Evolutionary conservation across 2,888 invertebrate genomes (phyloP).

Genomic region (Erannis defoliaria): DNA sequence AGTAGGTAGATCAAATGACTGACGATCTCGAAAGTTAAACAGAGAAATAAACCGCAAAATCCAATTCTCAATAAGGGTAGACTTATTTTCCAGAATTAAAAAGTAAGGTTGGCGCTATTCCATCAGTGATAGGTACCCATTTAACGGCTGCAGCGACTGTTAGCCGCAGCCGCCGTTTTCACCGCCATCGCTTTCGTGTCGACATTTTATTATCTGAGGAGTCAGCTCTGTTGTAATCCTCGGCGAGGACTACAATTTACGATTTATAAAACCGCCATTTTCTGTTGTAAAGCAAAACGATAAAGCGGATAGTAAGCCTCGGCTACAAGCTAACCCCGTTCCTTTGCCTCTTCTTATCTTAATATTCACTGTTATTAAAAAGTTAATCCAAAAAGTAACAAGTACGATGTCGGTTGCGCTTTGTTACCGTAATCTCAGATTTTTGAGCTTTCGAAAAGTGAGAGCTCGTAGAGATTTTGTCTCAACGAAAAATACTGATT

Average conservation of each 20-base stretch:
- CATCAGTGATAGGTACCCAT: conserved; percentile 66
- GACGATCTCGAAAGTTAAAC: background rate
- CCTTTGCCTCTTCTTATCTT: conserved; percentile 60
- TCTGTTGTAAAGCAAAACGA: conserved; percentile 71
- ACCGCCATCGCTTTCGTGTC: conserved; percentile 78
- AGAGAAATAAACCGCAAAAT: background rate
- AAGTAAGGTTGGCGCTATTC: conserved; percentile 61
- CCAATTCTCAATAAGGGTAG: conserved; percentile 5
- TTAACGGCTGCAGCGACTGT: conserved; percentile 65
- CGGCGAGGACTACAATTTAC: conserved; percentile 76
- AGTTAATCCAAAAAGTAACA: conserved; percentile 64
- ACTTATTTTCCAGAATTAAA: conserved; percentile 27
- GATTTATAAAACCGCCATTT: conserved; percentile 73
- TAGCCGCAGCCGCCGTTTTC: conserved; percentile 62
- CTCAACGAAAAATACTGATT: too few relatives aligned
- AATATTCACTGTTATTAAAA: conserved; percentile 72
- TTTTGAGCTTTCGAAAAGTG: conserved; percentile 4
- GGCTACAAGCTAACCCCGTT: conserved; percentile 57
- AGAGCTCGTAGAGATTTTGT: background rate
- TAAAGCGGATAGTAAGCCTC: conserved; percentile 65
- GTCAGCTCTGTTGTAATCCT: conserved; percentile 79
- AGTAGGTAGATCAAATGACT: background rate
- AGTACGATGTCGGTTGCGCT: conserved; percentile 43
- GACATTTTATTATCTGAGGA: conserved; percentile 83
- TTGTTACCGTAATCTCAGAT: conserved; percentile 47